These are phyloP conservation scores for Ennomos fuscantarius DNA, from an alignment of 2,888 invertebrate genomes.

Conservation along the genomic window DNA sequence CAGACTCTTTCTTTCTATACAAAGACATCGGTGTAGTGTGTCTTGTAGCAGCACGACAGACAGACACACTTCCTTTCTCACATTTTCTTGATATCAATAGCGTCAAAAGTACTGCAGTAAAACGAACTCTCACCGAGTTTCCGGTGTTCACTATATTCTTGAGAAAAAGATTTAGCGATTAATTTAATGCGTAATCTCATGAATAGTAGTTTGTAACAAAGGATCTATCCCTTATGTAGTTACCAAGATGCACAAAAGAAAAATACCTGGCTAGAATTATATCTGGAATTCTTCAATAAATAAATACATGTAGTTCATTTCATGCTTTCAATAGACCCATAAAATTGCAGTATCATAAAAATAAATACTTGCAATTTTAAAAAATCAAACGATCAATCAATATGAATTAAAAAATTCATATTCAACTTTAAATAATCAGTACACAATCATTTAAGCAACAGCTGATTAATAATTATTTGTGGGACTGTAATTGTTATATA, in stretches of 20 bases:
- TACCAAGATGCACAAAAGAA: background rate
- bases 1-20: conserved; percentile 69
- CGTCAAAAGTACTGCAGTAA: conserved; percentile 69
- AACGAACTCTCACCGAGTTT: conserved; percentile 72
- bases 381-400: no score
- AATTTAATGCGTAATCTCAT: conserved; percentile 47
- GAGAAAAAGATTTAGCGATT: conserved; percentile 61
- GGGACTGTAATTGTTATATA: no score
- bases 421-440: no score
- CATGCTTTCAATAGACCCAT: no score
- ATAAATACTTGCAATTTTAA: no score
- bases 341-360: no score
- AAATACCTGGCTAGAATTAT: background rate
- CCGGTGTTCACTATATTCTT: conserved; percentile 59
- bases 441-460: no score
- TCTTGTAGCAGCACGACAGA: conserved; percentile 71
- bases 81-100: conserved; percentile 81
- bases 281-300: no score
- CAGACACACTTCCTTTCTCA: conserved; percentile 82
- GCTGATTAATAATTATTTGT: no score
- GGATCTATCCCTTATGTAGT: conserved; percentile 25
- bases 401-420: no score
- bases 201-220: conserved; percentile 34
- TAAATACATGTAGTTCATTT: no score
- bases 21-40: conserved; percentile 70